Evolutionary conservation across 2,888 invertebrate species (phyloP).

Genomic region (Drosophila buzzatii): DNA sequence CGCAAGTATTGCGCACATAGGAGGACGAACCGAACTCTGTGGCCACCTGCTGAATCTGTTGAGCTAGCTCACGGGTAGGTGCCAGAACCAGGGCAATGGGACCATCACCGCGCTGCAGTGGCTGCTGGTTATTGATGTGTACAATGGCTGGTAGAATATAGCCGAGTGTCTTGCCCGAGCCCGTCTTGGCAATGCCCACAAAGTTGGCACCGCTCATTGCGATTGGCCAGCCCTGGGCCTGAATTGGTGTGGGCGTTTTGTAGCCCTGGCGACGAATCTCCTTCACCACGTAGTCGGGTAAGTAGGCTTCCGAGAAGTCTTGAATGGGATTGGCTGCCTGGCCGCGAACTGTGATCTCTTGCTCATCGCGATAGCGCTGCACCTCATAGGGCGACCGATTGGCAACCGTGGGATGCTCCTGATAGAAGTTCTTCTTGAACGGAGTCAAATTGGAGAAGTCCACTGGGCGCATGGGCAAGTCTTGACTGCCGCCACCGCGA

Average conservation of each 20-base stretch:
- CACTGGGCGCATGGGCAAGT: constrained; percentile 92
- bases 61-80: constrained; percentile 92
- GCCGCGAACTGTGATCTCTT: constrained; percentile 92
- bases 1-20: constrained; percentile 93
- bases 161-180: constrained; percentile 92
- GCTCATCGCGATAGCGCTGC: constrained; percentile 88
- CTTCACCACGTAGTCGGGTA: constrained; percentile 90
- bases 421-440: constrained; percentile 94
- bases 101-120: constrained; percentile 91
- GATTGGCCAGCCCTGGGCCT: constrained; percentile 95
- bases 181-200: constrained; percentile 94
- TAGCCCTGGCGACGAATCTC: constrained; percentile 89
- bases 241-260: constrained; percentile 92
- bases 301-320: constrained; percentile 91
- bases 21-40: constrained; percentile 92
- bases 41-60: constrained; percentile 94
- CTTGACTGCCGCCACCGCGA: constrained; percentile 88
- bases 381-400: constrained; percentile 90
- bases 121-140: constrained; percentile 93
- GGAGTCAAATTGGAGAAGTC: constrained; percentile 88
- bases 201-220: constrained; percentile 93
- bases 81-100: constrained; percentile 93
- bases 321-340: constrained; percentile 91
- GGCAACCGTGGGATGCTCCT: constrained; percentile 89
- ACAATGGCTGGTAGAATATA: constrained; percentile 94